Conservation (phyloP, 2,888 invertebrate genomes). For the Drosophila kuntzei region DNA sequence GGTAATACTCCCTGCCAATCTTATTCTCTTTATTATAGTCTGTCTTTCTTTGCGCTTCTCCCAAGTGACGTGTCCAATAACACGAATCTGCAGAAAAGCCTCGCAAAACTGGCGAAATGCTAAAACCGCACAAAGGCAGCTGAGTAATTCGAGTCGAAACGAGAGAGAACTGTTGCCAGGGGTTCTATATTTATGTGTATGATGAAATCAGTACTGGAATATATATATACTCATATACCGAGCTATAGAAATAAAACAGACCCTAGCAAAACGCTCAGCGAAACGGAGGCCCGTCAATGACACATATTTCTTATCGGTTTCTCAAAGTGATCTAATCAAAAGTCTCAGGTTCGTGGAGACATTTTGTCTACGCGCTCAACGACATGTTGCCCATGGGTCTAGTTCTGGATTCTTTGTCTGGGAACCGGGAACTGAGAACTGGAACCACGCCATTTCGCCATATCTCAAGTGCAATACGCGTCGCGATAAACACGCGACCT, state of each 20-base stretch:
- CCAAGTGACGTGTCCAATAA: conserved; percentile 20
- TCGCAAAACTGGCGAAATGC: conserved; percentile 42
- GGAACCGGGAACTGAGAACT: background rate
- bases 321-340: conserved; percentile 59
- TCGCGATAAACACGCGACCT: conserved; percentile 78
- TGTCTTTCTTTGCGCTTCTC: background rate
- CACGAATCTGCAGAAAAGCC: conserved; percentile 40
- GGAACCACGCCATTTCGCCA: conserved; percentile 68
- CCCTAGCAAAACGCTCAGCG: background rate
- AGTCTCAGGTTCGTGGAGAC: conserved; percentile 44
- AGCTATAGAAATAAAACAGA: conserved; percentile 5
- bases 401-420: background rate
- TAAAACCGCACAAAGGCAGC: background rate
- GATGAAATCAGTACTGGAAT: conserved; percentile 39
- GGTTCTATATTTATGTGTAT: conserved; percentile 7
- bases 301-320: conserved; percentile 47
- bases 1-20: background rate
- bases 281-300: conserved; percentile 46
- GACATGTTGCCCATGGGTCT: conserved; percentile 51
- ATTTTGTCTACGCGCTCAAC: conserved; percentile 66
- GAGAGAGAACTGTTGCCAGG: conserved; percentile 31
- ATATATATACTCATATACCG: background rate
- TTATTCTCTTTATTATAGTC: background rate
- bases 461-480: conserved; percentile 72
- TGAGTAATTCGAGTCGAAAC: conserved; percentile 31